Evolutionary conservation across 2,113 vertebrate genomes (phyloP).

Genomic region (Xenus cinereus): DNA sequence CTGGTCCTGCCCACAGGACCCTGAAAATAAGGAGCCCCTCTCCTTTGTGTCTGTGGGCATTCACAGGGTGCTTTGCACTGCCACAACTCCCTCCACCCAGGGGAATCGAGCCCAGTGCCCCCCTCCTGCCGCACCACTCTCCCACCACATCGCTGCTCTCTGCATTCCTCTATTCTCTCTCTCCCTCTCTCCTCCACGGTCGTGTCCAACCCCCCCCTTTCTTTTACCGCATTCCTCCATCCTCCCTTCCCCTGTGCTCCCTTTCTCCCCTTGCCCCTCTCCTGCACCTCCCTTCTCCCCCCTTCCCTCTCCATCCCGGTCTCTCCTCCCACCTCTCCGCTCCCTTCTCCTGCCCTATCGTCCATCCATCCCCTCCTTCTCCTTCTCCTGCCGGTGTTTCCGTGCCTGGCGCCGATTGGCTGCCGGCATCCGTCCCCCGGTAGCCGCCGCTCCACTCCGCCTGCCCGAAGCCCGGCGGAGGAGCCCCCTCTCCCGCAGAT

Average conservation of each 20-base stretch:
- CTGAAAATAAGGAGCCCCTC: neutral
- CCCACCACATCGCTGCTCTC: neutral
- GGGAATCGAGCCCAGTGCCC: neutral
- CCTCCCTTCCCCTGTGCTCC: neutral
- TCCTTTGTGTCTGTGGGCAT: neutral
- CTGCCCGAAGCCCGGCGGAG: neutral
- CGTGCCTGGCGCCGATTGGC: conserved; percentile 38
- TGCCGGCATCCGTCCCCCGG: neutral
- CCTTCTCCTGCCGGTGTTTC: neutral
- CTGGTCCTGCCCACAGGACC: neutral
- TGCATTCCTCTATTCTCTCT: neutral
- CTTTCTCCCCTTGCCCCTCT: conserved; percentile 37
- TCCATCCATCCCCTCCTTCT: conserved; percentile 48
- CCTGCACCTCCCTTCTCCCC: neutral
- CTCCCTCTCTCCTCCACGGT: neutral
- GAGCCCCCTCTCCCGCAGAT: conserved; percentile 2
- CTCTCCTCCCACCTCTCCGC: neutral
- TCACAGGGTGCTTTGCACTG: neutral
- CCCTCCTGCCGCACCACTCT: neutral
- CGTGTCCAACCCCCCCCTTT: neutral
- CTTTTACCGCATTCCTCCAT: neutral
- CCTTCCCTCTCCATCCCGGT: neutral
- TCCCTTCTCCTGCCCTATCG: neutral
- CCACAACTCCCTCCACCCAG: neutral
- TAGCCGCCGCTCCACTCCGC: neutral